phyloP scores from a whole-genome alignment of 2,888 invertebrate genomes.

The Dolomedes plantarius region DNA sequence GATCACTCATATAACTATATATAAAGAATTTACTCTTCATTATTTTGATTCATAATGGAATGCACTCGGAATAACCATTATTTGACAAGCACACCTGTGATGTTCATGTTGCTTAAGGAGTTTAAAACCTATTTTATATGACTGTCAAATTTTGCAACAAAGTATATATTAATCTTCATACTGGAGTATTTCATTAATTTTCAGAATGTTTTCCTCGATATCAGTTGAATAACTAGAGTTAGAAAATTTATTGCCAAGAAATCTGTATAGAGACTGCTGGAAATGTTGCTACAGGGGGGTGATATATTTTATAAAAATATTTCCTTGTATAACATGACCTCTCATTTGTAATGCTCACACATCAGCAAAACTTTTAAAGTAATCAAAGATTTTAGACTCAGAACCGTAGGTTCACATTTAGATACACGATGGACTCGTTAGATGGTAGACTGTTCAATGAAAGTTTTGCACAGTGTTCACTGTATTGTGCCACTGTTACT shows the following conservation, averaged over 20 bases:
- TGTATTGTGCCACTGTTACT: not conserved
- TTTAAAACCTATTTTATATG: too few relatives aligned
- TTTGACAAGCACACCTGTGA: too few relatives aligned
- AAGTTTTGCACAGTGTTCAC: constrained; percentile 3
- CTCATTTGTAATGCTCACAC: constrained; percentile 67
- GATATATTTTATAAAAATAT: constrained; percentile 69
- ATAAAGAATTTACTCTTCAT: too few relatives aligned
- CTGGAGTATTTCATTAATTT: constrained; percentile 34
- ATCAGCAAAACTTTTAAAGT: constrained; percentile 59
- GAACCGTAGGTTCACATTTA: constrained; percentile 60
- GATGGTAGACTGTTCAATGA: constrained; percentile 37
- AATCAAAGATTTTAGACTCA: constrained; percentile 59
- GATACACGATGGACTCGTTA: constrained; percentile 48
- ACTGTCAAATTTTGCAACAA: too few relatives aligned
- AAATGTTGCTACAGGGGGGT: constrained; percentile 55
- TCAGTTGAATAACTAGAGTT: constrained; percentile 61
- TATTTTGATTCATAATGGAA: too few relatives aligned
- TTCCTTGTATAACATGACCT: constrained; percentile 67
- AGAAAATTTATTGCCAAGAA: constrained; percentile 66
- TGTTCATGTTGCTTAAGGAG: too few relatives aligned
- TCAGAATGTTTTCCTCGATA: constrained; percentile 6
- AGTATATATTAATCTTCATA: too few relatives aligned
- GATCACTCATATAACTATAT: too few relatives aligned
- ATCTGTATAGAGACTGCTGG: constrained; percentile 61
- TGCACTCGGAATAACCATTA: too few relatives aligned